These are phyloP conservation scores for Lacerta agilis DNA, from an alignment of 2,797 vertebrate genomes.

Conservation along the genomic window DNA sequence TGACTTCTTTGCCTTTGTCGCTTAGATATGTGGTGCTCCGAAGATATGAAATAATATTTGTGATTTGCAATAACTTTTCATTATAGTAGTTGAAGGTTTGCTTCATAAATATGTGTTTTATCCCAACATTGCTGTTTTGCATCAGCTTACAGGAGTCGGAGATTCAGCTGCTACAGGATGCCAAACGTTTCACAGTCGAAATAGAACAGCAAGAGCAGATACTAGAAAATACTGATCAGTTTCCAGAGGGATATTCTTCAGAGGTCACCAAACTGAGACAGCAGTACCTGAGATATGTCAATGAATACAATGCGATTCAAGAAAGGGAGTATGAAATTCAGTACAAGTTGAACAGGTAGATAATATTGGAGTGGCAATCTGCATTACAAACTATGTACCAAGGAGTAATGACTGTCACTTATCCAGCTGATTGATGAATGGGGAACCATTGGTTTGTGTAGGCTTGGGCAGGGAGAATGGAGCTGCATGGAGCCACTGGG, in stretches of 20 bases:
- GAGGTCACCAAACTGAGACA: conserved; percentile 86
- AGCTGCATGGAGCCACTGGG: neutral
- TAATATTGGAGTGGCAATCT: neutral
- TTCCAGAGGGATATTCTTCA: conserved; percentile 80
- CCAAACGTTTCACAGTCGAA: conserved; percentile 77
- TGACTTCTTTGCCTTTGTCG: neutral
- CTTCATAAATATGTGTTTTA: conserved; percentile 10
- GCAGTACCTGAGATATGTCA: conserved; percentile 86
- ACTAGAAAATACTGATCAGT: conserved; percentile 82
- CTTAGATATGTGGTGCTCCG: no score
- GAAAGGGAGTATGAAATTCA: conserved; percentile 82
- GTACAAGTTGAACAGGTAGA: conserved; percentile 87
- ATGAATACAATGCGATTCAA: conserved; percentile 82
- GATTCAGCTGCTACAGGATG: conserved; percentile 83
- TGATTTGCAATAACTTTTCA: neutral
- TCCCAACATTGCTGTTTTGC: conserved; percentile 26
- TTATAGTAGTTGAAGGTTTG: no score
- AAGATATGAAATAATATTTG: neutral
- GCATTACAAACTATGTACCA: neutral
- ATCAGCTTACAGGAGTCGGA: conserved; percentile 87
- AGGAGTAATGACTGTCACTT: neutral
- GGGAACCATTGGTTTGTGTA: neutral
- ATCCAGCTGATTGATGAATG: neutral
- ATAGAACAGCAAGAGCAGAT: conserved; percentile 79
- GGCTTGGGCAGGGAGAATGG: no score